Evolutionary conservation across 2,888 invertebrate species (phyloP).

Genomic region (Cheilosia variabilis): DNA sequence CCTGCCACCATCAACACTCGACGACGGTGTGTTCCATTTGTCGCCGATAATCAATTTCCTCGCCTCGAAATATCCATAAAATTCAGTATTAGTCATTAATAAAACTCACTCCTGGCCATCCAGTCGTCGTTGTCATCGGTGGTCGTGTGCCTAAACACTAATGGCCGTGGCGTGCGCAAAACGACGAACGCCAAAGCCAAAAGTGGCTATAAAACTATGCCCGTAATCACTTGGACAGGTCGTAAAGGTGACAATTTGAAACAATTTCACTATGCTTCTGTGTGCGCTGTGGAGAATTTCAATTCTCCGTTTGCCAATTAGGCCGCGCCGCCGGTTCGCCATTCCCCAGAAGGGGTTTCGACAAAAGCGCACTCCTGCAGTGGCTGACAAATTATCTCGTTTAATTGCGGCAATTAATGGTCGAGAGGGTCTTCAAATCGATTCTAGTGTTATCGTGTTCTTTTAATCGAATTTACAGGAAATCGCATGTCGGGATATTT

Average conservation of each 20-base stretch:
- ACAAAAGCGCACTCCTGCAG: background rate
- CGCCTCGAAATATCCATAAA: conserved; percentile 69
- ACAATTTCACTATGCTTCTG: conserved; percentile 53
- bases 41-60: conserved; percentile 68
- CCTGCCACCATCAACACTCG: conserved; percentile 1
- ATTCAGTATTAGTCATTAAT: conserved; percentile 71
- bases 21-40: conserved; percentile 9
- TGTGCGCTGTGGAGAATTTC: conserved; percentile 40
- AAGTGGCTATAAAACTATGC: conserved; percentile 54
- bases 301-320: conserved; percentile 40
- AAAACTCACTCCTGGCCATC: conserved; percentile 29
- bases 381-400: conserved; percentile 60
- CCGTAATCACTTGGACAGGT: conserved; percentile 71
- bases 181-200: conserved; percentile 11
- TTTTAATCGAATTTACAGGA: conserved; percentile 56
- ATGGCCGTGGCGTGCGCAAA: conserved; percentile 44
- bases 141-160: conserved; percentile 51
- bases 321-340: background rate
- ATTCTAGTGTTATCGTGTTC: conserved; percentile 51
- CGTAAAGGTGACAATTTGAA: conserved; percentile 75
- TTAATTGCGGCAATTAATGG: conserved; percentile 59
- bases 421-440: conserved; percentile 41
- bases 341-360: background rate
- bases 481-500: conserved; percentile 58
- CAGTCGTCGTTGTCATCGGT: conserved; percentile 2